Percentiles rank a stretch among this genome's conserved stretches.
Evolutionary conservation across 1,140 invertebrate genomes (phyloP).

Genomic region (Galleria mellonella): DNA sequence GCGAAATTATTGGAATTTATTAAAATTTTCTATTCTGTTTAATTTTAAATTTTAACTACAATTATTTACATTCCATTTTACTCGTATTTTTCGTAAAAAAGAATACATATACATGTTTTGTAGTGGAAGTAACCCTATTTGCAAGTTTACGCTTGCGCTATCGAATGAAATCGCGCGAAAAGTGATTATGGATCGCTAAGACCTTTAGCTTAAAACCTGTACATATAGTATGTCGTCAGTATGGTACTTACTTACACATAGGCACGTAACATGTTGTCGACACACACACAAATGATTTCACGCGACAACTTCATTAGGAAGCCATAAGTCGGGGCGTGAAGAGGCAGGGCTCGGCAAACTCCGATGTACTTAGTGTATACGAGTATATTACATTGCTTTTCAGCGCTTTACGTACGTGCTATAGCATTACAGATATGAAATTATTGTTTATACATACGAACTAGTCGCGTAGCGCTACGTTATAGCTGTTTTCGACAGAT

Average conservation of each 20-base stretch:
- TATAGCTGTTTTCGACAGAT: too few species aligned
- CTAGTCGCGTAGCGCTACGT: neutral
- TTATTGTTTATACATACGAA: constrained; percentile 6
- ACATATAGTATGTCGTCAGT: constrained; percentile 9
- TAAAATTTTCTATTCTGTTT: too few species aligned
- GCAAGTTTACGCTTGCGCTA: constrained; percentile 41
- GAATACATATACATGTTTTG: neutral
- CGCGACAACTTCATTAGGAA: constrained; percentile 40
- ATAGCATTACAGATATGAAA: too few species aligned
- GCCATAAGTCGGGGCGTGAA: constrained; percentile 49
- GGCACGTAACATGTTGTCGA: constrained; percentile 6
- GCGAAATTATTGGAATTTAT: too few species aligned
- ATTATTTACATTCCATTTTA: too few species aligned
- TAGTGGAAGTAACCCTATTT: constrained; percentile 18
- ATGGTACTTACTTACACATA: constrained; percentile 11
- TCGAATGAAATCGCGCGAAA: constrained; percentile 57
- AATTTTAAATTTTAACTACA: too few species aligned
- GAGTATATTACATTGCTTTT: constrained; percentile 17
- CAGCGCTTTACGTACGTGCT: constrained; percentile 17
- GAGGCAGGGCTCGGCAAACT: constrained; percentile 29
- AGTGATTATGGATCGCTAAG: constrained; percentile 64
- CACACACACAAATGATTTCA: constrained; percentile 23
- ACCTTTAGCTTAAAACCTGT: constrained; percentile 47
- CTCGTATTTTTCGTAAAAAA: too few species aligned
- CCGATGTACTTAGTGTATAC: constrained; percentile 12